phyloP scores from a whole-genome alignment of 2,888 invertebrate genomes.

The Chloroclystis v-ata region DNA sequence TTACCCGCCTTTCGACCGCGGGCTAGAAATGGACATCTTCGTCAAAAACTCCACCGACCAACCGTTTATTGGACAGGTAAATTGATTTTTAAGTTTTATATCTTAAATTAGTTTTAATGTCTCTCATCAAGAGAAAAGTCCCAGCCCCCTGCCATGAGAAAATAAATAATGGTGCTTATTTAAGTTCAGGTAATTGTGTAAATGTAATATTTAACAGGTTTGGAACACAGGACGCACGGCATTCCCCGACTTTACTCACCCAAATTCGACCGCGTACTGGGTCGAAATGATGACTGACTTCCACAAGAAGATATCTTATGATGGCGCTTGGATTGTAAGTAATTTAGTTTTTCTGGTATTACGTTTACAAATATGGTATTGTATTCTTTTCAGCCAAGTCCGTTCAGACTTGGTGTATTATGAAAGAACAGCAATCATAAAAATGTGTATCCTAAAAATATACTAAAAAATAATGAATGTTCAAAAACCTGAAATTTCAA shows the following conservation, averaged over 20 bases:
- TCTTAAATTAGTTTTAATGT: no score
- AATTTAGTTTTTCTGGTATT: no score
- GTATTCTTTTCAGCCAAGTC: no score
- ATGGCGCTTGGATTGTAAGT: constrained; percentile 91
- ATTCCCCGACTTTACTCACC: constrained; percentile 90
- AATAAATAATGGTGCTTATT: no score
- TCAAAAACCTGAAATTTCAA: no score
- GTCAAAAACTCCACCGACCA: constrained; percentile 82
- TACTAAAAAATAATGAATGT: no score
- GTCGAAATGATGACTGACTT: constrained; percentile 82
- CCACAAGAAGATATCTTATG: constrained; percentile 81
- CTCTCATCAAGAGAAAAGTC: not conserved
- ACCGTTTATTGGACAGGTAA: constrained; percentile 85
- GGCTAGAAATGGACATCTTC: constrained; percentile 84
- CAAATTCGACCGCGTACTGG: constrained; percentile 84
- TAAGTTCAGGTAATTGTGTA: no score
- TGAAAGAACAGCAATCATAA: no score
- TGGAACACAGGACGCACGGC: constrained; percentile 85
- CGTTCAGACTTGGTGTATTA: no score
- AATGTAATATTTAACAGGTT: constrained; percentile 63
- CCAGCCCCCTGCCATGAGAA: not conserved
- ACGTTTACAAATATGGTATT: no score
- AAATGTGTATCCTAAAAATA: no score
- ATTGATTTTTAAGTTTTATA: no score
- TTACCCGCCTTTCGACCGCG: constrained; percentile 87